Conservation (phyloP, 2,888 invertebrate species). For the Drosophila nr. medialis region DNA sequence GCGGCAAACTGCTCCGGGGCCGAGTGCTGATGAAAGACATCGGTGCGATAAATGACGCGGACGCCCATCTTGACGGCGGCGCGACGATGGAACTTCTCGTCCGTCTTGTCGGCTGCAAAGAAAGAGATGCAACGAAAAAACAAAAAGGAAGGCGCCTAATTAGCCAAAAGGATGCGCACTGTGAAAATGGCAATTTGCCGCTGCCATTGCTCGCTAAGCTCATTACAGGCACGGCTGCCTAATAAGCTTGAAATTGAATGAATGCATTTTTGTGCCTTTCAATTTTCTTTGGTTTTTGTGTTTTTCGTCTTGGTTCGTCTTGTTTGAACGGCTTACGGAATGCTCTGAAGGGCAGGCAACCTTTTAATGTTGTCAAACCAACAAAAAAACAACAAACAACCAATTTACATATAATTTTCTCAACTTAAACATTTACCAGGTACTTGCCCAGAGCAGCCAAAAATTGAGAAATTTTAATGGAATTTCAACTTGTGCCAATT, state of each 20-base stretch:
- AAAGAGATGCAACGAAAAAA: not conserved
- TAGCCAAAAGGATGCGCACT: conserved; percentile 17
- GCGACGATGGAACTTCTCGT: conserved; percentile 92
- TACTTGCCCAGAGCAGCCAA: not conserved
- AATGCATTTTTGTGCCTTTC: conserved; percentile 24
- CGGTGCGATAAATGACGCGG: conserved; percentile 89
- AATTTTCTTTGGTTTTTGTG: not conserved
- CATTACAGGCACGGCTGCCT: conserved; percentile 15
- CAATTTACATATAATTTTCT: not conserved
- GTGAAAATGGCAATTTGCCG: conserved; percentile 28
- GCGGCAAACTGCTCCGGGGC: conserved; percentile 81
- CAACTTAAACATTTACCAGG: not conserved
- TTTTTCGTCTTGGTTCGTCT: conserved; percentile 24
- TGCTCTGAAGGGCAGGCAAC: not conserved
- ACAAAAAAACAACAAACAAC: not conserved
- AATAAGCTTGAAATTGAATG: conserved; percentile 14
- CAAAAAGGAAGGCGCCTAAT: conserved; percentile 14
- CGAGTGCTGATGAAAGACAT: conserved; percentile 73
- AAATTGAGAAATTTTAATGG: not conserved
- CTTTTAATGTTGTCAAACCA: not conserved
- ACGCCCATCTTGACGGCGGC: conserved; percentile 94
- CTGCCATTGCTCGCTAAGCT: conserved; percentile 51
- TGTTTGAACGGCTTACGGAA: not conserved
- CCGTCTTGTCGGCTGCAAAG: conserved; percentile 90
- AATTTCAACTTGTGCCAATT: not conserved